These are phyloP conservation scores for Prionace glauca DNA, from an alignment of 2,797 vertebrate genomes.

Conservation along the genomic window DNA sequence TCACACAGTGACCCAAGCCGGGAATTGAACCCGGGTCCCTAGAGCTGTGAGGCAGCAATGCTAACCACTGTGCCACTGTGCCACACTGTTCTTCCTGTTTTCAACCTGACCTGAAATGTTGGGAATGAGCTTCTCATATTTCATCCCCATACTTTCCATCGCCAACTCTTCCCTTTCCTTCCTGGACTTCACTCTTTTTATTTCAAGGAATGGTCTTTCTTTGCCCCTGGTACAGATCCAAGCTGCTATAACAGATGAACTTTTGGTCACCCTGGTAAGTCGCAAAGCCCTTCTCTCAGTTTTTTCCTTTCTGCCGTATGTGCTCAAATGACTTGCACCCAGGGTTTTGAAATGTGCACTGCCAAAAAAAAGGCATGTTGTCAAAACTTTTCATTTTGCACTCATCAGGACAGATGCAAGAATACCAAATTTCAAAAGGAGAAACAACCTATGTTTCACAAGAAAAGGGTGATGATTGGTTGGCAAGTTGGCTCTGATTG, in stretches of 20 bases:
- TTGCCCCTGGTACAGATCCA: neutral
- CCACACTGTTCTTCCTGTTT: neutral
- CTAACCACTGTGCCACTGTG: too few species aligned
- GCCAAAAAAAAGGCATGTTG: too few species aligned
- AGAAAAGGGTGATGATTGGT: too few species aligned
- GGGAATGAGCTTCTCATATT: neutral
- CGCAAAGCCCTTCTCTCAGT: neutral
- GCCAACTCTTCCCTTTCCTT: neutral
- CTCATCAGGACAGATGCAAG: too few species aligned
- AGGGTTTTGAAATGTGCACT: neutral
- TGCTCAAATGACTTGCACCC: neutral
- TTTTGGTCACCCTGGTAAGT: neutral
- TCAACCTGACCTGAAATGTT: neutral
- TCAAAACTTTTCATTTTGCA: too few species aligned
- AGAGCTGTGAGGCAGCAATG: too few species aligned
- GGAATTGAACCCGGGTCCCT: too few species aligned
- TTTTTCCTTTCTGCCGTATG: neutral
- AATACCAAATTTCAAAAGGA: too few species aligned
- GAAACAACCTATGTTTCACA: too few species aligned
- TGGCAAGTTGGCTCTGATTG: too few species aligned
- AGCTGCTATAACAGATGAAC: neutral
- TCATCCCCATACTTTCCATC: neutral
- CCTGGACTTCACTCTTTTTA: too few species aligned
- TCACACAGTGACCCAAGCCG: too few species aligned
- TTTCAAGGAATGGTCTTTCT: neutral